Evolutionary conservation across 1,140 invertebrate species (phyloP).

Genomic region (Diorhabda carinulata): DNA sequence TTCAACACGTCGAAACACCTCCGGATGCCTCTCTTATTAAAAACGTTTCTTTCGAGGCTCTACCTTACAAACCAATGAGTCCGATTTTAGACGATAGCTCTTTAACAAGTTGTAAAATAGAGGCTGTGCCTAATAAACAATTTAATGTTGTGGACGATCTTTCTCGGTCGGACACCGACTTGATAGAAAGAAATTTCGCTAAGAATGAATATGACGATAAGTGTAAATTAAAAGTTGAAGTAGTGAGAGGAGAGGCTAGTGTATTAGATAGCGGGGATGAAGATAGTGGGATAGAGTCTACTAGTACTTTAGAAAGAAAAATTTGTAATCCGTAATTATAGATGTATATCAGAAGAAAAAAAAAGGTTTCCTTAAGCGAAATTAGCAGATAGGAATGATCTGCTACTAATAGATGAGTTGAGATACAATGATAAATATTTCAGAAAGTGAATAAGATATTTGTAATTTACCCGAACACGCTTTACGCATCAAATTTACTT

Average conservation of each 20-base stretch:
- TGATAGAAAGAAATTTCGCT: constrained; percentile 12
- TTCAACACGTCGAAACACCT: constrained; percentile 46
- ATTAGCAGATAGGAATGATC: too few species aligned
- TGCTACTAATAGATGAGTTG: too few species aligned
- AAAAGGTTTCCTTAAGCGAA: too few species aligned
- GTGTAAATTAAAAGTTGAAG: constrained; percentile 37
- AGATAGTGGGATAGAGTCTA: constrained; percentile 57
- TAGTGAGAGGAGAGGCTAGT: constrained; percentile 55
- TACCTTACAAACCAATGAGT: constrained; percentile 41
- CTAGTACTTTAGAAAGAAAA: constrained; percentile 54
- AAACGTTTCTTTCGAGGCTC: constrained; percentile 46
- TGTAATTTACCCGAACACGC: too few species aligned
- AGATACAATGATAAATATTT: too few species aligned
- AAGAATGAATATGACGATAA: constrained; percentile 4
- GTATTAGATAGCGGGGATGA: constrained; percentile 57
- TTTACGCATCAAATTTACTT: too few species aligned
- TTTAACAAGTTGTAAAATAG: neutral
- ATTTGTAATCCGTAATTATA: constrained; percentile 15
- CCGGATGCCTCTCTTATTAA: constrained; percentile 27
- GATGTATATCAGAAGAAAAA: too few species aligned
- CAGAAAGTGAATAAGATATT: too few species aligned
- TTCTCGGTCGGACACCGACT: constrained; percentile 7
- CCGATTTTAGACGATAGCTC: constrained; percentile 8
- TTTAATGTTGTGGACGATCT: neutral
- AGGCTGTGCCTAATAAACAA: neutral